phyloP scores from a whole-genome alignment of 2,797 vertebrate genomes.

The Sebastes steindachneri region DNA sequence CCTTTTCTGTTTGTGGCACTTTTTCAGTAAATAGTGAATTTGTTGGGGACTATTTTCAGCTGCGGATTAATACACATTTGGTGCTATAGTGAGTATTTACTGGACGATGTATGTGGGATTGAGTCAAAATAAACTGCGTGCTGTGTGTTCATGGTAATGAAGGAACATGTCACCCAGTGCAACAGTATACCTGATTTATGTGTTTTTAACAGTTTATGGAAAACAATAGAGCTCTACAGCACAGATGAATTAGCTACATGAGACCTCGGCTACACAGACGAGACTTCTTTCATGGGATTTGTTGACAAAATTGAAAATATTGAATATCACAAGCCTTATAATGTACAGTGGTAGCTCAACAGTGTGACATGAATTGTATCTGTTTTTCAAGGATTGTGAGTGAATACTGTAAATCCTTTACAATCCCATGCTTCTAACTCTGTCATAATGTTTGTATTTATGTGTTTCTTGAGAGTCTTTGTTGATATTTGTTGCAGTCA shows the following conservation, averaged over 20 bases:
- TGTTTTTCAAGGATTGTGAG: not conserved
- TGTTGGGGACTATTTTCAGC: not conserved
- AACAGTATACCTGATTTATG: not conserved
- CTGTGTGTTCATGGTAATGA: not conserved
- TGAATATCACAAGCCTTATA: not conserved
- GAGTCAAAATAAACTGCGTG: not conserved
- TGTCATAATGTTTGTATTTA: not conserved
- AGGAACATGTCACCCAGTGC: not conserved
- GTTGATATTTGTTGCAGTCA: conserved; percentile 72
- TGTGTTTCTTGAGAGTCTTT: not conserved
- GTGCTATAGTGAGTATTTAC: not conserved
- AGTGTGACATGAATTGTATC: not conserved
- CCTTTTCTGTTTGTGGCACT: not conserved
- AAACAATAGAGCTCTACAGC: not conserved
- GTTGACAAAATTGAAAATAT: not conserved
- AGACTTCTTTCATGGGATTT: not conserved
- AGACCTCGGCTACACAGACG: not conserved
- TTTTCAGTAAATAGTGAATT: not conserved
- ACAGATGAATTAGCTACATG: not conserved
- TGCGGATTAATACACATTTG: not conserved
- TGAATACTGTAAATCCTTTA: not conserved
- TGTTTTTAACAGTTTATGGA: not conserved
- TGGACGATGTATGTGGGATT: not conserved
- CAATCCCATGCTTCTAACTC: not conserved
- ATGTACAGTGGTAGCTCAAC: not conserved